A percentile compares a stretch with the other conserved stretches of the same genome.
These are phyloP conservation scores for Oxyteleia sp. DNA, from an alignment of 2,888 invertebrate species.

Conservation along the genomic window DNA sequence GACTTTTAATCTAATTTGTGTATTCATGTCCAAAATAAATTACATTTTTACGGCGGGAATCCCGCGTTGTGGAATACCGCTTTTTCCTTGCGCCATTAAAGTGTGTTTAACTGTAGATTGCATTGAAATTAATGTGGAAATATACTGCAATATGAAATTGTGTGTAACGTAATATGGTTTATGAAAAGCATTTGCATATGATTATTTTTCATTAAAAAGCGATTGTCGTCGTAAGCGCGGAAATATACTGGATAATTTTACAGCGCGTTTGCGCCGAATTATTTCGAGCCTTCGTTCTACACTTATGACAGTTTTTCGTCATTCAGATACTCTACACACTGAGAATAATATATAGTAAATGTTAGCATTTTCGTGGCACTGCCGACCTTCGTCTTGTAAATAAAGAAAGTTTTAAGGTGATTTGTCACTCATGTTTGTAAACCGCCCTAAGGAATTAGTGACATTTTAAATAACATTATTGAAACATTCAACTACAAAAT, in stretches of 20 bases:
- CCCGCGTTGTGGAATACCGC: conserved; percentile 11
- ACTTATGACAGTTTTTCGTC: not conserved
- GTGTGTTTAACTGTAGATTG: conserved; percentile 45
- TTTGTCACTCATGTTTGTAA: too few species aligned
- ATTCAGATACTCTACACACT: too few species aligned
- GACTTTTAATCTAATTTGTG: conserved; percentile 11
- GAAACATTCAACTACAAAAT: too few species aligned
- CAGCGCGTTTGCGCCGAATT: conserved; percentile 19
- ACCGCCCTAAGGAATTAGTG: too few species aligned
- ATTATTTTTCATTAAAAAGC: conserved; percentile 47
- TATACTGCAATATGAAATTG: conserved; percentile 44
- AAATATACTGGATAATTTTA: conserved; percentile 41
- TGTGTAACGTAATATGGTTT: conserved; percentile 50
- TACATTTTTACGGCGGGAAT: conserved; percentile 18
- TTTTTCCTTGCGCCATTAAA: conserved; percentile 44
- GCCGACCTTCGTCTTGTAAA: too few species aligned
- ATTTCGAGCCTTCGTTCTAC: not conserved
- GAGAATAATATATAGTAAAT: too few species aligned
- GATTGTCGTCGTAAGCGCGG: conserved; percentile 26
- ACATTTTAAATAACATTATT: too few species aligned
- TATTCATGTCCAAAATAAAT: conserved; percentile 30
- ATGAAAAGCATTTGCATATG: conserved; percentile 54
- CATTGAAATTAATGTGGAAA: conserved; percentile 52
- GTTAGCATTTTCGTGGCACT: too few species aligned
- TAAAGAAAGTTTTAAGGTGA: too few species aligned